Base-by-base conservation (phyloP, 2,888 invertebrate species). In the Cephonodes hylas region DNA sequence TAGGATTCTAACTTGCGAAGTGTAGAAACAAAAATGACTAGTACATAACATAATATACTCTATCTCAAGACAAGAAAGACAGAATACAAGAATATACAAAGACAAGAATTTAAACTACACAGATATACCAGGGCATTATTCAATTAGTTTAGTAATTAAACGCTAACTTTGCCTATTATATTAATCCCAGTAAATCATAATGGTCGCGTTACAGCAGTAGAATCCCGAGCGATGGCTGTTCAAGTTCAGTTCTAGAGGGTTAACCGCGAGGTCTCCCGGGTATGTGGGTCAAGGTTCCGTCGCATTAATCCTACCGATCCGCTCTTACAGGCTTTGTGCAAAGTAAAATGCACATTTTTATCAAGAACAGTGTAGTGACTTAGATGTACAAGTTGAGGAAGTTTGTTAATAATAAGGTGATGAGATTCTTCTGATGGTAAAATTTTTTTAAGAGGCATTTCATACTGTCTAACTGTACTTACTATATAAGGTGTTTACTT, bases 271-370 rank as follows among this genome's bases (percentile, higher is more conserved):
- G 27, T 18, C 31, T 27, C 53, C 53, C 31, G 53, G 42, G 42
- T 58, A 42, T 42, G 4, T 42, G 58, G 58, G 58, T 58, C 58
- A 58, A 42, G 58, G 58, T 58, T 58, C 38, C n/a, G 0, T 38
- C 38, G 38, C 4, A n/a, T 38, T 38, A 38, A 38, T 38, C 38
- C 38, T 38, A 38, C 13, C n/a, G 38, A 38, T 38, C 38, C 38
- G 38, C n/a, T 38, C 38, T 10, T 38, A 38, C 38, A 4, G 38
- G 38, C n/a, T 38, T n/a, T n/a, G 38, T 38, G n/a, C 3, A 38
- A 38, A 38, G 8, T 38, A 4, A n/a, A 4, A 10, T 38, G 38
- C n/a, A 38, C 3, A n/a, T n/a, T 38, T 13, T 8, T 3, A n/a
- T n/a, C n/a, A n/a, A n/a, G n/a, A n/a, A n/a, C n/a, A n/a, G n/a